Percentiles rank a stretch among this genome's conserved stretches.
These are phyloP conservation scores for Drosophila subsilvestris DNA, from an alignment of 2,888 invertebrate species.

Conservation along the genomic window DNA sequence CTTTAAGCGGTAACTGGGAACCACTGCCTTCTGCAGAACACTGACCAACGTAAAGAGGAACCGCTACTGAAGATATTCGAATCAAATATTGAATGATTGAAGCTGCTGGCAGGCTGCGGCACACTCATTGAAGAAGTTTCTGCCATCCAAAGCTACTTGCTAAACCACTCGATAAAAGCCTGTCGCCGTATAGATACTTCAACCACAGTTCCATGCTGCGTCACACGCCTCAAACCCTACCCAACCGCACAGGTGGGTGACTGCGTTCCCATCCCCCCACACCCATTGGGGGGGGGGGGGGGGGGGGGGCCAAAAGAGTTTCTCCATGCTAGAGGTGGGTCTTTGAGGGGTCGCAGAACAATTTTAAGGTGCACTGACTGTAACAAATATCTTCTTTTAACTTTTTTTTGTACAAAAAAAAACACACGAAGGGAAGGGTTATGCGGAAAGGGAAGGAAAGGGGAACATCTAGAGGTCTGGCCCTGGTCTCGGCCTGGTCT, in stretches of 20 bases:
- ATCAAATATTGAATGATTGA: not conserved
- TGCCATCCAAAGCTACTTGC: not conserved
- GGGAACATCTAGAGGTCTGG: slow-evolving; percentile 34
- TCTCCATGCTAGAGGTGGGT: slow-evolving; percentile 1
- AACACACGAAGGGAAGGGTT: slow-evolving; percentile 2
- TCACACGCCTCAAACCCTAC: no score
- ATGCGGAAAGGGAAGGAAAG: not conserved
- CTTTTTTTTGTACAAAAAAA: slow-evolving; percentile 47
- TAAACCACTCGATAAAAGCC: not conserved
- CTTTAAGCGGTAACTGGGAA: no score
- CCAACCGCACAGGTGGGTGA: not conserved
- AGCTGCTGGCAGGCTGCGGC: no score
- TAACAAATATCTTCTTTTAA: slow-evolving; percentile 75
- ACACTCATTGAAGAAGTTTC: no score
- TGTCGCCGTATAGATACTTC: no score
- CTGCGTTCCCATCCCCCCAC: not conserved
- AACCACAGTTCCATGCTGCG: not conserved
- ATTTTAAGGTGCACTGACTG: slow-evolving; percentile 75
- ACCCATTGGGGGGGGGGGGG: not conserved
- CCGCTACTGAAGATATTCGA: no score
- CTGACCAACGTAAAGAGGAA: no score
- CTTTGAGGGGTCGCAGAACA: slow-evolving; percentile 48
- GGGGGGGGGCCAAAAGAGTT: slow-evolving; percentile 2
- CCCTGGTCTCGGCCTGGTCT: slow-evolving; percentile 1
- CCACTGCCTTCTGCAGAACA: no score